Evolutionary conservation across 2,888 invertebrate species (phyloP).

Genomic region (Eumacrocentrus americanus): DNA sequence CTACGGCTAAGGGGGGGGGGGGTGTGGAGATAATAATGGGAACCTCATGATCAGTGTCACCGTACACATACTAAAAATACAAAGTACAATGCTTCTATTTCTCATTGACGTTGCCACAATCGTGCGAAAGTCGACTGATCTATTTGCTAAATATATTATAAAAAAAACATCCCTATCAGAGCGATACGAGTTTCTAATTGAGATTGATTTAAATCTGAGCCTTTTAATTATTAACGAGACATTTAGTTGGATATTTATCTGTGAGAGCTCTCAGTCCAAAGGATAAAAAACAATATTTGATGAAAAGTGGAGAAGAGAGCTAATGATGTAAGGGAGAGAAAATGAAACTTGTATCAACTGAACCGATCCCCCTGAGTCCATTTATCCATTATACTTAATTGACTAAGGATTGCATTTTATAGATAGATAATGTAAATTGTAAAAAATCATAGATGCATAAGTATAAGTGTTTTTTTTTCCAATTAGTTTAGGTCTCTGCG

Average conservation of each 20-base stretch:
- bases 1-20: slow-evolving; percentile 21
- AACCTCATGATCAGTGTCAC: slow-evolving; percentile 13
- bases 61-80: slow-evolving; percentile 6
- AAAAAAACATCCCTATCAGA: background rate
- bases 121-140: slow-evolving; percentile 30
- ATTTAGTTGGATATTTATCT: no score
- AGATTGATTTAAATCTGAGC: no score
- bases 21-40: slow-evolving; percentile 11
- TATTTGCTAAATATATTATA: slow-evolving; percentile 23
- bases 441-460: slow-evolving; percentile 23
- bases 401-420: slow-evolving; percentile 35
- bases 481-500: slow-evolving; percentile 29
- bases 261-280: no score
- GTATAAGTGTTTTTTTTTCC: slow-evolving; percentile 28
- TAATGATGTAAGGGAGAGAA: no score
- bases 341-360: slow-evolving; percentile 11
- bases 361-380: slow-evolving; percentile 22
- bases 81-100: slow-evolving; percentile 18
- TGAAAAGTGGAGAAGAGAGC: no score
- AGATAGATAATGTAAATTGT: slow-evolving; percentile 29
- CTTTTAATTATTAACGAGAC: no score
- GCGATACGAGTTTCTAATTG: no score
- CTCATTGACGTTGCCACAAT: slow-evolving; percentile 24
- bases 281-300: no score
- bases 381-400: slow-evolving; percentile 30